Base-by-base conservation (phyloP, 2,113 vertebrate species). In the Tachycineta bicolor region DNA sequence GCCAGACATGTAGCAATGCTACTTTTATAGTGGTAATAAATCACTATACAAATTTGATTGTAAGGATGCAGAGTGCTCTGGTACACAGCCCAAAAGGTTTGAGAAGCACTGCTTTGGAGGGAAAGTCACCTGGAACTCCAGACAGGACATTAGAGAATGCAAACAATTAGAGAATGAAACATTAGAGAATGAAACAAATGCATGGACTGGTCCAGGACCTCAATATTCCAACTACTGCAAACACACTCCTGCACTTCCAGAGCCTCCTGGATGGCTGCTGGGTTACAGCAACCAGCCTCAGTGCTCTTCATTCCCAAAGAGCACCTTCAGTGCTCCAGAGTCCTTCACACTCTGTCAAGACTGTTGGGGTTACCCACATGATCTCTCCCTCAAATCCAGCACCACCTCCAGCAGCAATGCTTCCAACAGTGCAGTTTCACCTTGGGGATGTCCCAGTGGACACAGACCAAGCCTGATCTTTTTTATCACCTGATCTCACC, bases 141-240 rank as follows among this genome's bases (percentile, higher is more conserved):
- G 43, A 70, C 0, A 24, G n/a, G 15, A 46, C 26, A 26, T 11
- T 0, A 60, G 25, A 53, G 53, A 70, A 70, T 37, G 37, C 37
- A 37, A 37, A 37, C 37, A 37, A 37, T 37, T 37, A 37, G 37
- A 37, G 37, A 37, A 37, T 37, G 37, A 37, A 37, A 37, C 37
- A 37, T 37, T 37, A 37, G 37, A 37, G 37, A 37, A 37, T 37
- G 37, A 37, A 95, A 81, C 2, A 3, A 69, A 26, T 11, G 7
- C 34, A 44, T 2, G 19, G 64, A 18, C 18, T 46, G 13, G 19
- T 59, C 22, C 26, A 41, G 77, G 28, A 43, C 6, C 10, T 17
- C 23, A 44, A 2, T n/a, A 52, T 46, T 67, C 31, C 33, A 46
- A 24, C 65, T 43, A 1, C 29, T 78, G 20, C 8, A 18, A n/a